Base-by-base conservation (phyloP, 2,113 vertebrate genomes). In the Ursus arctos region DNA sequence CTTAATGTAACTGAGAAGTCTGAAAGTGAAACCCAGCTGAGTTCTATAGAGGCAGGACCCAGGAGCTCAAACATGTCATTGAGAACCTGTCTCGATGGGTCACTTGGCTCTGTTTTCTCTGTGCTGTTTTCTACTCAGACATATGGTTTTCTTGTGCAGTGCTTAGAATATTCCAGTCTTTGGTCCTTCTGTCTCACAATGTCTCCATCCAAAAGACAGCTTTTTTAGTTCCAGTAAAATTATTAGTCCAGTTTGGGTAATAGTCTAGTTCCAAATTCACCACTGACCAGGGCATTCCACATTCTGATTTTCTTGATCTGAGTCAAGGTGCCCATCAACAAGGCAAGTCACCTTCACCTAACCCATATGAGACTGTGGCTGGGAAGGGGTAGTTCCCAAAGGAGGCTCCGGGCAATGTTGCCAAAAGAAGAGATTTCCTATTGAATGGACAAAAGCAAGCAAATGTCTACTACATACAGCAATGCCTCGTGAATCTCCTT, bases 181-280 rank as follows among this genome's bases (percentile, higher is more conserved):
- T 22, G 1, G 0, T 43, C n/a, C 57, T 95, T 86, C 18, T n/a
- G 24, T 67, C 13, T 59, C 59, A n/a, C 36, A n/a, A 55, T 63
- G 87, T 49, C 21, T 81, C 61, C 36, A 69, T 43, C 22, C 6
- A 33, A 77, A 92, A 89, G 21, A 63, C 4, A 76, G 40, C 22
- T 95, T 63, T 15, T 43, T 88, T 74, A 86, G 19, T 86, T 94
- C 22, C 43, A 59, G 33, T 79, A n/a, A 84, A 95, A 87, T 61
- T 24, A 61, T 55, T 74, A 40, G 33, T 26, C 3, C 43, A 40
- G 36, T 59, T 76, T 49, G 55, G 22, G 55, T 84, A 28, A 59
- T 10, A 10, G 36, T 51, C 53, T 59, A 49, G 6, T 33, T 67
- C 59, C 91, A 76, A 91, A 65, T 26, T n/a, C 90, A 55, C n/a